phyloP scores from a whole-genome alignment of 2,888 invertebrate species.

The Drosophila gaucha region DNA sequence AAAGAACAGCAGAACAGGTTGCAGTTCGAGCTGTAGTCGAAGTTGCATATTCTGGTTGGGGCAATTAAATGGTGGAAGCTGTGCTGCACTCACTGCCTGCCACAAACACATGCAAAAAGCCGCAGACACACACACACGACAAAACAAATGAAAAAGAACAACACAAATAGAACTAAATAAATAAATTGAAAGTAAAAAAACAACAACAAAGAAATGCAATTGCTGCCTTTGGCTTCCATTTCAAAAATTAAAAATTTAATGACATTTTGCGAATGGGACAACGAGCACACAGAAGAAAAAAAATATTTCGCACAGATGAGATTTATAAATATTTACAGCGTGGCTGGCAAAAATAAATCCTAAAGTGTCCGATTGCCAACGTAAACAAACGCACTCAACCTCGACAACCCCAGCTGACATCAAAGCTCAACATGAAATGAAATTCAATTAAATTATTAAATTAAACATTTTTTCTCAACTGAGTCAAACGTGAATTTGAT shows the following conservation, averaged over 20 bases:
- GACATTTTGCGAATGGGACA: conserved; percentile 44
- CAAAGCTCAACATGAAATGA: conserved; percentile 3
- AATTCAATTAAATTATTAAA: conserved; percentile 11
- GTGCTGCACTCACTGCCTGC: conserved; percentile 28
- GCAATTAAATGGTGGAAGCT: conserved; percentile 50
- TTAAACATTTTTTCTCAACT: background rate
- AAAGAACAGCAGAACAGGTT: conserved; percentile 5
- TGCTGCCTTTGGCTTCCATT: conserved; percentile 43
- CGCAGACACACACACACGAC: conserved; percentile 23
- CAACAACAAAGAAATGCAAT: conserved; percentile 15
- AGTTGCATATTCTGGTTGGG: conserved; percentile 14
- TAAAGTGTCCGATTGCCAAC: conserved; percentile 1
- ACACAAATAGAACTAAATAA: conserved; percentile 7
- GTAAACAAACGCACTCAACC: conserved; percentile 11
- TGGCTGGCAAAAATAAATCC: conserved; percentile 1
- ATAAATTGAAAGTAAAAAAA: conserved; percentile 2
- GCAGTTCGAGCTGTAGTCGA: conserved; percentile 14
- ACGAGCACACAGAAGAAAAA: background rate
- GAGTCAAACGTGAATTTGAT: background rate
- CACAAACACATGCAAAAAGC: conserved; percentile 45
- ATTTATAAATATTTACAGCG: conserved; percentile 24
- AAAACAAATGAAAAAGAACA: conserved; percentile 2
- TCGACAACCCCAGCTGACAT: conserved; percentile 2
- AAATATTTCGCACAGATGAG: conserved; percentile 13
- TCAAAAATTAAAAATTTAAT: conserved; percentile 56